Percentiles rank a stretch among this genome's conserved stretches.
These are phyloP conservation scores for Phycodurus eques DNA, from an alignment of 2,113 vertebrate genomes.

Conservation along the genomic window DNA sequence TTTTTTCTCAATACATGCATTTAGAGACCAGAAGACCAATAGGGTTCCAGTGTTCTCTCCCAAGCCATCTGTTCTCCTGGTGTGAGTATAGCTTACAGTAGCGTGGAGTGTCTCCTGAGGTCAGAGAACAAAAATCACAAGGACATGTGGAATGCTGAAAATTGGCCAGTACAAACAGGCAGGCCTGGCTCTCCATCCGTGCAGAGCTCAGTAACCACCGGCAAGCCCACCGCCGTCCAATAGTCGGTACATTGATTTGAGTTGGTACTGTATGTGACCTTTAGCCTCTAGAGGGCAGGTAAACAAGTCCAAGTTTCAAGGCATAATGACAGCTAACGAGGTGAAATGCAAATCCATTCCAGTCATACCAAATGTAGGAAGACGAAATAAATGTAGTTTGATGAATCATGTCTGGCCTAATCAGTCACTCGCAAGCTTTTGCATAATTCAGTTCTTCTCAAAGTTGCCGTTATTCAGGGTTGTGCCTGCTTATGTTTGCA, in stretches of 20 bases:
- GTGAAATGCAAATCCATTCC: background rate
- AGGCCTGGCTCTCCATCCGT: conserved; percentile 57
- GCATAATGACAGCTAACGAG: background rate
- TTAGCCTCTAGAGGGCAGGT: background rate
- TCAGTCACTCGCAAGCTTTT: background rate
- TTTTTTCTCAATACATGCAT: conserved; percentile 27
- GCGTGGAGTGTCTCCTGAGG: conserved; percentile 74
- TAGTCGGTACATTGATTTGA: background rate
- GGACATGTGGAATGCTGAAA: conserved; percentile 77
- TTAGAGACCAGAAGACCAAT: conserved; percentile 34
- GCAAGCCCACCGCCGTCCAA: conserved; percentile 28
- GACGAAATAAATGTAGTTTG: background rate
- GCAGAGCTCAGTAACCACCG: conserved; percentile 53
- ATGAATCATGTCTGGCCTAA: background rate
- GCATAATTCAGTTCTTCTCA: background rate
- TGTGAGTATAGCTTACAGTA: conserved; percentile 68
- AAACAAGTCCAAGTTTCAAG: background rate
- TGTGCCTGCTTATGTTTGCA: background rate
- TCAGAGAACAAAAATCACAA: conserved; percentile 77
- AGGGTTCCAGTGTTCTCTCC: conserved; percentile 29
- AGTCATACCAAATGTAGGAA: background rate
- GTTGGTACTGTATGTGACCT: background rate
- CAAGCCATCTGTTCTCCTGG: conserved; percentile 66
- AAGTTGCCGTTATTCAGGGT: background rate
- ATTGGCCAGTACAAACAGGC: conserved; percentile 73